Percentiles rank a stretch among this genome's conserved stretches.
Conservation (phyloP, 2,113 vertebrate genomes). For the Melanostigma gelatinosum region DNA sequence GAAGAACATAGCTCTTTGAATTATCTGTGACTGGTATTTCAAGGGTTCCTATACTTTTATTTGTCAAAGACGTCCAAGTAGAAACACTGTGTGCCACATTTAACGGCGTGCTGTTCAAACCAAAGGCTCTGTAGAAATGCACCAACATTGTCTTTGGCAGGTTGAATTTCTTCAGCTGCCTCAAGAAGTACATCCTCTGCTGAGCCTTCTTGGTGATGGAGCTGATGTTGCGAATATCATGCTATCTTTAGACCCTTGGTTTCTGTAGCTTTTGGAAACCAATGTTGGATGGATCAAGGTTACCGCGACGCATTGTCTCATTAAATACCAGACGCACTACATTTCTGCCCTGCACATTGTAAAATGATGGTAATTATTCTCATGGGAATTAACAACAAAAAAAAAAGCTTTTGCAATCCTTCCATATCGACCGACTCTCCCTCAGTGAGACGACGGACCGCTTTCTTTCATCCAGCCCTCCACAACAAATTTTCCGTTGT, state of each 20-base stretch:
- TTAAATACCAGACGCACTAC: conserved; percentile 7
- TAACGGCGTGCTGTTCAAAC: neutral
- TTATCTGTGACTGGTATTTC: neutral
- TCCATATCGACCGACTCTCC: neutral
- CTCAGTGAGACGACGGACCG: neutral
- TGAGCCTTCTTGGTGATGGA: too few species aligned
- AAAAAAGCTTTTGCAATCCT: neutral
- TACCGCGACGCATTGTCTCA: conserved; percentile 1
- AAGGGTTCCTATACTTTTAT: neutral
- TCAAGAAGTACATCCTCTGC: too few species aligned
- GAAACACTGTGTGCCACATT: neutral
- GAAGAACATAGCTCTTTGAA: conserved; percentile 14
- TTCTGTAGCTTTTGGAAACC: neutral
- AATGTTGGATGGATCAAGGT: conserved; percentile 1
- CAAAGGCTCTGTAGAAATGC: too few species aligned
- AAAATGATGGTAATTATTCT: conserved; percentile 35
- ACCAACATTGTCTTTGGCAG: too few species aligned
- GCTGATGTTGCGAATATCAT: too few species aligned
- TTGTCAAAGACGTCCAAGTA: conserved; percentile 1
- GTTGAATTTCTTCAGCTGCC: too few species aligned
- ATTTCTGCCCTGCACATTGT: conserved; percentile 9
- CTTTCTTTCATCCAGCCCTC: conserved; percentile 8
- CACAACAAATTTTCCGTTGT: conserved; percentile 25
- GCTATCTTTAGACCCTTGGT: neutral
- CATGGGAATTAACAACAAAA: neutral